Conservation (phyloP, 2,797 vertebrate species). For the Nyctalus aviator region DNA sequence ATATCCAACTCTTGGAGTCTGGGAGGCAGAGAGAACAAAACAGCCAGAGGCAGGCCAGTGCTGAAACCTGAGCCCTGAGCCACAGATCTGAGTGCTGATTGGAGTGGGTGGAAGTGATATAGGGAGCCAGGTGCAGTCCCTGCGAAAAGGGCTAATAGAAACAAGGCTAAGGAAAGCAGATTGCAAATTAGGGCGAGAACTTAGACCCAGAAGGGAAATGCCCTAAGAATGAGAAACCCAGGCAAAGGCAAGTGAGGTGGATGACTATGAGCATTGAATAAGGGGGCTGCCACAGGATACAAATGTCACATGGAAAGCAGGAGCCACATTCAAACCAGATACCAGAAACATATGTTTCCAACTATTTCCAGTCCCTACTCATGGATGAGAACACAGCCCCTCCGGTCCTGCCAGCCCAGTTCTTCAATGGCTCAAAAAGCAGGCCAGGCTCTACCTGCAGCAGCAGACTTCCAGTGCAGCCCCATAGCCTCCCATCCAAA, state of each 20-base stretch:
- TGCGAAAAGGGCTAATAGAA: neutral
- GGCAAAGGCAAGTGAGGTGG: neutral
- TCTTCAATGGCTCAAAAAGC: neutral
- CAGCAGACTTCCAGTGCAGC: neutral
- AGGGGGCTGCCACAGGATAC: neutral
- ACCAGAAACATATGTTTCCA: neutral
- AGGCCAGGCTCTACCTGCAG: neutral
- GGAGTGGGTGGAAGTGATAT: neutral
- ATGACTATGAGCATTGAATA: neutral
- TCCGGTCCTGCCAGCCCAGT: neutral
- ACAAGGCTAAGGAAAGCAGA: neutral
- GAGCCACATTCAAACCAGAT: neutral
- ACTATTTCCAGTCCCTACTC: neutral
- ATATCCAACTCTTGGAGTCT: neutral
- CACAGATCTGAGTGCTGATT: neutral
- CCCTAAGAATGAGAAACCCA: neutral
- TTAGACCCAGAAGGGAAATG: neutral
- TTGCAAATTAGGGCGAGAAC: neutral
- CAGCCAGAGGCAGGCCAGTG: neutral
- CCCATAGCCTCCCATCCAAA: neutral
- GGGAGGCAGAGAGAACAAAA: neutral
- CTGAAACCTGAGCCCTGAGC: neutral
- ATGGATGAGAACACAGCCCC: neutral
- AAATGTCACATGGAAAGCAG: neutral
- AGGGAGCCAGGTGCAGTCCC: conserved; percentile 37